These are phyloP conservation scores for Lithobates sylvaticus DNA, from an alignment of 2,797 vertebrate genomes.

Conservation along the genomic window DNA sequence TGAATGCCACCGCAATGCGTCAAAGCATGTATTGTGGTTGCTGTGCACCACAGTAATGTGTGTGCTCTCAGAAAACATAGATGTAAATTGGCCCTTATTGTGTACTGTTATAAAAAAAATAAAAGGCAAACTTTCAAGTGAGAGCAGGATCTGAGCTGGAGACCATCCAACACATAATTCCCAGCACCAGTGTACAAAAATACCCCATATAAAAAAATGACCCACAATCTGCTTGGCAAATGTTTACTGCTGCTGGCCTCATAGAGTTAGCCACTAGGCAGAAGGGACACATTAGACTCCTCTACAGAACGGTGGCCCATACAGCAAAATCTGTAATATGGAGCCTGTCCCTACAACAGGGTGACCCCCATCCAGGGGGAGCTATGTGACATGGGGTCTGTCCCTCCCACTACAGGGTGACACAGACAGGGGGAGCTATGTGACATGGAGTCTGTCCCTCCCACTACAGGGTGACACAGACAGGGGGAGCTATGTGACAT, in stretches of 20 bases:
- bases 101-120: background rate
- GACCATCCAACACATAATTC: background rate
- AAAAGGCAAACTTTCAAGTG: background rate
- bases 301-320: too few relatives aligned
- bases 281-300: too few relatives aligned
- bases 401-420: background rate
- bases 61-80: too few relatives aligned
- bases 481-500: too few relatives aligned
- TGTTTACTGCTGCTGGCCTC: too few relatives aligned
- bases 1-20: too few relatives aligned
- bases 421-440: background rate
- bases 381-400: background rate
- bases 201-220: background rate
- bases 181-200: background rate
- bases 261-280: too few relatives aligned
- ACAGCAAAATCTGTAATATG: background rate
- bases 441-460: too few relatives aligned
- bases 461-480: too few relatives aligned
- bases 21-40: too few relatives aligned
- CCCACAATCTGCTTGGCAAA: too few relatives aligned
- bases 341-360: background rate
- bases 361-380: background rate
- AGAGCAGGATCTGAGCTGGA: background rate
- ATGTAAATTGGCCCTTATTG: background rate
- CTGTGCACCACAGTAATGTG: too few relatives aligned